Conservation (phyloP, 2,888 invertebrate species). For the Imbricaverruca yamaguchii region DNA sequence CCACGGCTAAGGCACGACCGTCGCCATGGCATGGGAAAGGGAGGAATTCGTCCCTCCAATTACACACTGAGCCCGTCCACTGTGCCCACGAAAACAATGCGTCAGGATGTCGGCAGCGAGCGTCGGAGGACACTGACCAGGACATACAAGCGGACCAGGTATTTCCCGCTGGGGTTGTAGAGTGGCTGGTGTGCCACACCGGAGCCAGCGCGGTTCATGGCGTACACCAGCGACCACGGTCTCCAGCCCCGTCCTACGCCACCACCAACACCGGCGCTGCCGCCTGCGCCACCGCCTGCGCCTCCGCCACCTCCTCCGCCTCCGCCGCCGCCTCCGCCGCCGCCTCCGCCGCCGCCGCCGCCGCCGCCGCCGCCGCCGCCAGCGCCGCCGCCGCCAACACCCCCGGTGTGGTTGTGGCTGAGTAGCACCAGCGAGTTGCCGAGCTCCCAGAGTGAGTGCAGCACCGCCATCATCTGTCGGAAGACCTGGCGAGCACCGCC, state of each 20-base stretch:
- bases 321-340: not conserved
- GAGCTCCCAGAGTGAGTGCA: slow-evolving; percentile 13
- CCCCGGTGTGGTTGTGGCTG: not conserved
- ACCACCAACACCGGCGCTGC: not conserved
- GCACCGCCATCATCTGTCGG: not conserved
- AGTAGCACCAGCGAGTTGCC: not conserved
- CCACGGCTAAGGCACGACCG: too few species aligned
- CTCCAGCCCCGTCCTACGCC: slow-evolving; percentile 39
- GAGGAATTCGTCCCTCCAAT: too few species aligned
- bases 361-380: too few species aligned
- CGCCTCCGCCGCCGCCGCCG: not conserved
- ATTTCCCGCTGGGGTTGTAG: slow-evolving; percentile 45
- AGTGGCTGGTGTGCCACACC: slow-evolving; percentile 41
- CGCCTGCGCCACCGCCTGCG: too few species aligned
- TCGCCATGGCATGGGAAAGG: too few species aligned
- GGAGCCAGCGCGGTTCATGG: slow-evolving; percentile 43
- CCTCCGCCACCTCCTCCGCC: too few species aligned
- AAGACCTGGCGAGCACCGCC: not conserved
- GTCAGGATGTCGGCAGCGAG: too few species aligned
- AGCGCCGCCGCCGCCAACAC: not conserved
- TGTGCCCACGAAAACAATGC: too few species aligned
- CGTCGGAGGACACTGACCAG: slow-evolving; percentile 34
- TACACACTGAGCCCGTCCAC: too few species aligned
- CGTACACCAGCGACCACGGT: slow-evolving; percentile 47
- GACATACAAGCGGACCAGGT: slow-evolving; percentile 46